A percentile compares a stretch with the other conserved stretches of the same genome.
These are phyloP conservation scores for Pangasius sanitwongsei DNA, from an alignment of 2,797 vertebrate genomes.

Conservation along the genomic window DNA sequence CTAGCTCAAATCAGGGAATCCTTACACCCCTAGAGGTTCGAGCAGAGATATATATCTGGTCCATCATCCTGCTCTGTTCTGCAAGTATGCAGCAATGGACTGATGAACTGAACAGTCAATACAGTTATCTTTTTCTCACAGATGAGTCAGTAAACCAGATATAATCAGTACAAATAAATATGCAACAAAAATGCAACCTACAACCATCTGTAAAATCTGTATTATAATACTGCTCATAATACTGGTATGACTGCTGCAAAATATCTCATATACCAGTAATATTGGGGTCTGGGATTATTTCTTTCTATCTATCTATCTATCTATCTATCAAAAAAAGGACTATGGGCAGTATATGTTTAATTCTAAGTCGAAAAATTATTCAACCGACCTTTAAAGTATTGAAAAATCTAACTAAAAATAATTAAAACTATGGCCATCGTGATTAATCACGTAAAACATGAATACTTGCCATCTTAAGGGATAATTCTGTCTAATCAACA, in stretches of 20 bases:
- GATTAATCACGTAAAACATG: not conserved
- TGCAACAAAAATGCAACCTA: not conserved
- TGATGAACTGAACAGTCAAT: not conserved
- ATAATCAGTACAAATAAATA: not conserved
- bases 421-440: not conserved
- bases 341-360: not conserved
- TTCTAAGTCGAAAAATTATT: not conserved
- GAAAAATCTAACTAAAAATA: not conserved
- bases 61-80: constrained; percentile 11
- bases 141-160: not conserved
- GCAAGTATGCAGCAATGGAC: not conserved
- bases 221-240: not conserved
- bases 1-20: not conserved
- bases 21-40: not conserved
- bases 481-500: not conserved
- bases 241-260: not conserved
- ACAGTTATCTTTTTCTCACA: not conserved
- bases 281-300: not conserved
- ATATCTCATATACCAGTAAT: not conserved
- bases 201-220: not conserved
- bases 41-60: constrained; percentile 6
- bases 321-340: not conserved
- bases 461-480: not conserved
- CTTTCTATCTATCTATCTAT: not conserved
- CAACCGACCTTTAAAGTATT: not conserved